Base-by-base conservation (phyloP, 2,113 vertebrate species). In the Chaenocephalus aceratus region DNA sequence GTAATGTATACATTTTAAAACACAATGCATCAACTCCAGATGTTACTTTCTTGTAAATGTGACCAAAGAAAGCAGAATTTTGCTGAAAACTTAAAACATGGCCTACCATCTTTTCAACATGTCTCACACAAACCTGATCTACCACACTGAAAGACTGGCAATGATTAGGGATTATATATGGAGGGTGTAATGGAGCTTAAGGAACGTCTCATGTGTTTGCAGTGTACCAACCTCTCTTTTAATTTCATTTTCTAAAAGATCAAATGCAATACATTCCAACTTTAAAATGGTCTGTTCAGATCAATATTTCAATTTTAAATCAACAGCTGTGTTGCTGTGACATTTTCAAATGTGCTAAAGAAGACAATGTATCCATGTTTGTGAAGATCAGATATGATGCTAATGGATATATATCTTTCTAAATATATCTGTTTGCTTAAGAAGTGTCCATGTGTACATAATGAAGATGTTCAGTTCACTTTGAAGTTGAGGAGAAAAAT, bases 231-330 rank as follows among this genome's bases (percentile, higher is more conserved):
- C 6, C 0, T 0, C 18, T 54, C 49, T 21, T 8, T 46, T 10
- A 15, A 23, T 16, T 5, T 4, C 41, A 65, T 15, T 51, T 2
- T 9, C 45, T 16, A 11, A 23, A 36, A 11, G 0, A 15, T 68
- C 0, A 56, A 78, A 56, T 46, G 4, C 2, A 6, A 2, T 18
- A 23, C 2, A 0, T 0, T 15, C 46, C 71, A 46, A 0, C 56
- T 48, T 45, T 77, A 71, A 58, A 41, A 41, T 18, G 0, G 10
- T 46, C 14, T 5, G 1, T 12, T 53, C 36, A 41, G 1, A 41
- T 41, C 48, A 45, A 12, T 14, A 10, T 34, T 46, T 49, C 57
- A 46, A 23, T n/a, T n/a, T 5, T 1, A 65, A 65, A 61, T 46
- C 59, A 4, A 16, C 6, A 7, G 48, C 74, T 13, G 58, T 30